Conservation (phyloP, 2,888 invertebrate genomes). For the Drosophila pseudotalamancana region DNA sequence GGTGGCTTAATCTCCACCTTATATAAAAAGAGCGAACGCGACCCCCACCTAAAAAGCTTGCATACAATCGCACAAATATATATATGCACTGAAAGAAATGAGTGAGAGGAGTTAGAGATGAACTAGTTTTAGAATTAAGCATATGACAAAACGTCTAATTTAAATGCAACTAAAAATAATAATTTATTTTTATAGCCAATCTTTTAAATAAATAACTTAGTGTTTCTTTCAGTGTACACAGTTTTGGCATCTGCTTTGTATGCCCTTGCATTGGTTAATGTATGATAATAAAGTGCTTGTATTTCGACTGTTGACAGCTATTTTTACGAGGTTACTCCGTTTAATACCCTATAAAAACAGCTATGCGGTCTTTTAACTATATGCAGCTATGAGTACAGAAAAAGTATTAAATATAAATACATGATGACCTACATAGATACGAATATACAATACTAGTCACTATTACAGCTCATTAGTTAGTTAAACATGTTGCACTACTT, state of each 20-base stretch:
- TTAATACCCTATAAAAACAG: background rate
- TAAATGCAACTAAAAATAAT: too few species aligned
- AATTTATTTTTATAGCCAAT: too few species aligned
- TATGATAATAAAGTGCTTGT: conserved; percentile 11
- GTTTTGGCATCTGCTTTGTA: background rate
- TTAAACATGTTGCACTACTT: background rate
- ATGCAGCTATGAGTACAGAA: too few species aligned
- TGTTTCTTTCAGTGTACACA: background rate
- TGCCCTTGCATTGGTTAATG: conserved; percentile 9
- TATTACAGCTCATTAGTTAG: background rate
- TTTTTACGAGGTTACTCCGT: background rate
- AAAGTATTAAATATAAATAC: too few species aligned
- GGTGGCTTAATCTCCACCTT: conserved; percentile 27
- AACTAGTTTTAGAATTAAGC: too few species aligned
- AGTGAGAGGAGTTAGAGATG: background rate
- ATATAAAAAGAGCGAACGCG: background rate
- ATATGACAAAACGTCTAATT: too few species aligned
- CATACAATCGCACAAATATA: background rate
- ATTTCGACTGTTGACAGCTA: conserved; percentile 12
- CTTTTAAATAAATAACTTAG: too few species aligned
- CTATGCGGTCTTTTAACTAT: too few species aligned
- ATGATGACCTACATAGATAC: background rate
- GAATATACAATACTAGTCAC: too few species aligned
- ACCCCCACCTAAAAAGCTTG: background rate
- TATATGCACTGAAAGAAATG: conserved; percentile 6